Evolutionary conservation across 2,888 invertebrate species (phyloP), one percentile per base, ranked within the genome.

Genomic region (Caenorhabditis sp.): DNA sequence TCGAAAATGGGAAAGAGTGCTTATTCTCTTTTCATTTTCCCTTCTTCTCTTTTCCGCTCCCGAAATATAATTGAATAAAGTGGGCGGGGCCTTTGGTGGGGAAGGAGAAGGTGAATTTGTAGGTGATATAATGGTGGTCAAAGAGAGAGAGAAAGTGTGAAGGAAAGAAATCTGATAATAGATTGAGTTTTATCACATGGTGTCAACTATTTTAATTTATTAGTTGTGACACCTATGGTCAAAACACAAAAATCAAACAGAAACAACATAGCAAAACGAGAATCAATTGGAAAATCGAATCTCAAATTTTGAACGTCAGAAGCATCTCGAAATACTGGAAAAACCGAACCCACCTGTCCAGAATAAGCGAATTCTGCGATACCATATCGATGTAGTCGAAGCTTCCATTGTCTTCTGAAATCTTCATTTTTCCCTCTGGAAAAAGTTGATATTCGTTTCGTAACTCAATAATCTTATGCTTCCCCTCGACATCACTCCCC

Each of bases 311-410:
- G 4, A 22, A 54, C 6, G 0, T 2, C 1, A 1, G 7, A 51
- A 7, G 28, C 19, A 49, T 54, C 16, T 14, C 22, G 1, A 28
- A 24, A 28, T 28, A 41, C 4, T 41, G 28, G 2, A 22, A 35
- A 24, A 7, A 26, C 5, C 2, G 14, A 26, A 72, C 72, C 12
- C 7, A 80, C 80, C 80, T 70, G 56, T 80, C 73, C 24, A 73
- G 16, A 16, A 44, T 64, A 19, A 72, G 38, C 8, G 81, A 81
- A 14, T 69, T 75, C 47, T 75, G 81, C 10, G 82, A 77, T 14
- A 77, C 73, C 82, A 82, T 77, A 68, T 82, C 82, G 35, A 77
- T 82, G 63, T 77, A 82, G 41, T 82, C 82, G 66, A 83, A 79
- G 31, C 79, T 74, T 35, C 66, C 74, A 51, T 79, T 69, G 47